phyloP scores from a whole-genome alignment of 2,888 invertebrate genomes.

The Mesoligia furuncula region DNA sequence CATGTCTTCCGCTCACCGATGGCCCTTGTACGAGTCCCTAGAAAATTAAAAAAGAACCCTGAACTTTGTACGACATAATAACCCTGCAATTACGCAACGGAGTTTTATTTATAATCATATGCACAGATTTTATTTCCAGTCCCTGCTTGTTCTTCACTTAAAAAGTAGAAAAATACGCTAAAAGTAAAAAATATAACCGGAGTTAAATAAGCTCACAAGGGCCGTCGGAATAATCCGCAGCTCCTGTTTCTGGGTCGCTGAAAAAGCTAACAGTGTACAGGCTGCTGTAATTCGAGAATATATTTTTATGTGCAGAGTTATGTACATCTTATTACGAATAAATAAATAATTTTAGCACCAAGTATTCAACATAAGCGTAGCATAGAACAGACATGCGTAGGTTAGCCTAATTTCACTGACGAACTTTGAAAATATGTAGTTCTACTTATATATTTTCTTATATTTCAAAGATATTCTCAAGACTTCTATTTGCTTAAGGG shows the following conservation, averaged over 20 bases:
- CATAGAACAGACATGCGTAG: slow-evolving; percentile 62
- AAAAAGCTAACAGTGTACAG: slow-evolving; percentile 88
- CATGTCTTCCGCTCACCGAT: slow-evolving; percentile 77
- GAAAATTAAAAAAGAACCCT: not conserved
- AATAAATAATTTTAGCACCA: slow-evolving; percentile 19
- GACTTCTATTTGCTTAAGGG: slow-evolving; percentile 77
- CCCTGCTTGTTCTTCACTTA: slow-evolving; percentile 20
- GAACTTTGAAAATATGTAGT: slow-evolving; percentile 60
- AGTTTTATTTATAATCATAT: slow-evolving; percentile 10
- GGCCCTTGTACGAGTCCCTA: slow-evolving; percentile 65
- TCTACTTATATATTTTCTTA: slow-evolving; percentile 62
- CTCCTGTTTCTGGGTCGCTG: slow-evolving; percentile 87
- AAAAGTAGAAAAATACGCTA: slow-evolving; percentile 31
- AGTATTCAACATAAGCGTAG: slow-evolving; percentile 34
- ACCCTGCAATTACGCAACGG: not conserved
- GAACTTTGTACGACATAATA: not conserved
- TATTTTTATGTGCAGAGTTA: slow-evolving; percentile 42
- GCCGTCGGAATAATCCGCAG: slow-evolving; percentile 84
- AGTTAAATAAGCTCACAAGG: slow-evolving; percentile 79
- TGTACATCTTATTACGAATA: slow-evolving; percentile 21
- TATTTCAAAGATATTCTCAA: slow-evolving; percentile 63
- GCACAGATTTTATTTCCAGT: slow-evolving; percentile 9
- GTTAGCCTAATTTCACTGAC: slow-evolving; percentile 78
- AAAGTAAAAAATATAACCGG: slow-evolving; percentile 69
- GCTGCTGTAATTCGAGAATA: slow-evolving; percentile 73